Percentiles rank a stretch among this genome's conserved stretches.
phyloP scores from a whole-genome alignment of 2,113 vertebrate species.

The Bungarus multicinctus region DNA sequence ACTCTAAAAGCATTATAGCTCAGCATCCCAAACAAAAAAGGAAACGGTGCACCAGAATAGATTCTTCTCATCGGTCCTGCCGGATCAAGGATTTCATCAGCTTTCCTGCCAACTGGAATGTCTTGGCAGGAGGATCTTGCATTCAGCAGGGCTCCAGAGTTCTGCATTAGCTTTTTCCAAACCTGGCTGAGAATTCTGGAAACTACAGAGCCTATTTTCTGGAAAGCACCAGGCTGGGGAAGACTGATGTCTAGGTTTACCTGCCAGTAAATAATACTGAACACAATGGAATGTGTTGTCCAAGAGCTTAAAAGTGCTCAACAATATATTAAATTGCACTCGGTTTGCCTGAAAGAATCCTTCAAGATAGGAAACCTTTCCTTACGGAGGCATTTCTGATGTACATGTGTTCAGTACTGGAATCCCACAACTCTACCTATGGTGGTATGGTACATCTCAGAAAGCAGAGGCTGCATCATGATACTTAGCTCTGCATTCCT shows the following conservation, averaged over 20 bases:
- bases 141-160: background rate
- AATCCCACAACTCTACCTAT: background rate
- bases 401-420: background rate
- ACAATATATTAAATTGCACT: background rate
- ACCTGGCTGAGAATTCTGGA: background rate
- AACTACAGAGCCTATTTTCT: background rate
- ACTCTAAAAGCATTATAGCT: background rate
- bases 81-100: background rate
- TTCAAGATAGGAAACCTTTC: background rate
- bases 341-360: background rate
- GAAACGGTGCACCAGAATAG: background rate
- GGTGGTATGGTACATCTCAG: background rate
- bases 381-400: background rate
- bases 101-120: background rate
- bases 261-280: background rate
- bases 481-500: background rate
- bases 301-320: background rate
- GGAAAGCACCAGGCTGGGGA: background rate
- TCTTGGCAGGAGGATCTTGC: background rate
- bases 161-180: background rate
- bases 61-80: background rate
- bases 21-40: background rate
- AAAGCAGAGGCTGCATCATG: background rate
- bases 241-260: background rate
- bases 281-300: background rate